These are phyloP conservation scores for Electrona antarctica DNA, from an alignment of 2,113 vertebrate genomes.

Conservation along the genomic window DNA sequence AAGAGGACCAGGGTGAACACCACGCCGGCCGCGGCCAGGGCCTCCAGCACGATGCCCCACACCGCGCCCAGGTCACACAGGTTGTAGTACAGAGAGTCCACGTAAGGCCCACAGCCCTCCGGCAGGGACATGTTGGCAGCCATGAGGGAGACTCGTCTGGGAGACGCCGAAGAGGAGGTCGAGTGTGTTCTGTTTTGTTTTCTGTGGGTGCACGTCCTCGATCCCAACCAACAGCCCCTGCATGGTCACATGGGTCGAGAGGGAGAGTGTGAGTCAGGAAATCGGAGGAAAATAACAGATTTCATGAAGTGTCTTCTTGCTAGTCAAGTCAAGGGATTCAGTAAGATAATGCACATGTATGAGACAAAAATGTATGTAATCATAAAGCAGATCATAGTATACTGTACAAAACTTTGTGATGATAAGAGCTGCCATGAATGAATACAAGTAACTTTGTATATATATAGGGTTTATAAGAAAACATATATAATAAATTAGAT, in stretches of 20 bases:
- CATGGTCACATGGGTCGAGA: slow-evolving; percentile 15
- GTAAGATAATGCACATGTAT: slow-evolving; percentile 32
- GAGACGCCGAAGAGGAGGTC: slow-evolving; percentile 48
- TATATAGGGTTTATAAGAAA: too few relatives aligned
- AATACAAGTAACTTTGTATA: neutral
- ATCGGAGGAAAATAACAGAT: neutral
- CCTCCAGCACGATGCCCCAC: slow-evolving; percentile 93
- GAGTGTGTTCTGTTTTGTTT: slow-evolving; percentile 13
- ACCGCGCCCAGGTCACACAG: slow-evolving; percentile 84
- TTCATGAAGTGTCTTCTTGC: slow-evolving; percentile 15
- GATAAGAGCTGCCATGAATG: neutral
- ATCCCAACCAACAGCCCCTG: slow-evolving; percentile 32
- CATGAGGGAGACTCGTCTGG: neutral
- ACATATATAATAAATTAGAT: too few relatives aligned
- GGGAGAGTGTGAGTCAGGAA: slow-evolving; percentile 14
- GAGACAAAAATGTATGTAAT: slow-evolving; percentile 11
- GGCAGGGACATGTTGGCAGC: slow-evolving; percentile 66
- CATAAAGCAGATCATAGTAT: neutral
- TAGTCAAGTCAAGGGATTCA: neutral
- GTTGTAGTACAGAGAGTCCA: slow-evolving; percentile 88
- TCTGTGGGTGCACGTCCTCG: neutral
- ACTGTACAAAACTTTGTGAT: neutral
- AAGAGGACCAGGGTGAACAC: slow-evolving; percentile 84
- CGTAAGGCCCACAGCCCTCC: slow-evolving; percentile 78
- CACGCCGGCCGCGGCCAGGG: slow-evolving; percentile 82